phyloP scores from a whole-genome alignment of 1,140 invertebrate species.

The Latrodectus geometricus region DNA sequence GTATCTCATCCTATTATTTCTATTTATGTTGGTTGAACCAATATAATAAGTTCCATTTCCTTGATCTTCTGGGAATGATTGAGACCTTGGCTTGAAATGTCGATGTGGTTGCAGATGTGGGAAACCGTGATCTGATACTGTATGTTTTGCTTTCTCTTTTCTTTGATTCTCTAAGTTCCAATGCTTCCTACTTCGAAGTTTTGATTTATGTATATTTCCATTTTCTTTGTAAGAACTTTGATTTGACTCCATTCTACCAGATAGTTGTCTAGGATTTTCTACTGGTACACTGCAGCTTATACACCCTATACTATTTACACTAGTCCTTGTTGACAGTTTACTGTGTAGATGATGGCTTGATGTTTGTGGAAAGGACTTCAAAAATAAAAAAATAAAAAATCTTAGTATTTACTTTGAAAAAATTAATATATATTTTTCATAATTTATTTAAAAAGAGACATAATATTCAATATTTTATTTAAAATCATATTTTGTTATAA shows the following conservation, averaged over 20 bases:
- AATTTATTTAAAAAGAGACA: too few relatives aligned
- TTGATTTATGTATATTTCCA: neutral
- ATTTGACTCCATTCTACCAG: neutral
- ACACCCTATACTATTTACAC: constrained; percentile 17
- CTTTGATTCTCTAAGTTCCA: neutral
- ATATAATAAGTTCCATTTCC: neutral
- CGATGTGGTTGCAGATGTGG: neutral
- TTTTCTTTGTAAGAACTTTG: neutral
- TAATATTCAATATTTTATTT: too few relatives aligned
- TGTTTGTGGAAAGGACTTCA: constrained; percentile 1
- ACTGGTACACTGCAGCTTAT: neutral
- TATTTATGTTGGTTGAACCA: neutral
- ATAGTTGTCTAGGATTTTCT: neutral
- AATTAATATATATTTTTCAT: too few relatives aligned
- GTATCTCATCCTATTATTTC: neutral
- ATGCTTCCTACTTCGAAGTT: neutral
- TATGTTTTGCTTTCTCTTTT: neutral
- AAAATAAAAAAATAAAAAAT: neutral
- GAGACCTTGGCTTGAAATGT: neutral
- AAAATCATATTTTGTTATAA: too few relatives aligned
- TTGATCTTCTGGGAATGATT: neutral
- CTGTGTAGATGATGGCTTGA: constrained; percentile 14
- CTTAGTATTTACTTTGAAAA: too few relatives aligned
- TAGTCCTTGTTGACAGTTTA: constrained; percentile 14
- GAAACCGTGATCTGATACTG: neutral